Evolutionary conservation across 2,113 vertebrate species (phyloP).

Genomic region (Ptilonorhynchus violaceus): DNA sequence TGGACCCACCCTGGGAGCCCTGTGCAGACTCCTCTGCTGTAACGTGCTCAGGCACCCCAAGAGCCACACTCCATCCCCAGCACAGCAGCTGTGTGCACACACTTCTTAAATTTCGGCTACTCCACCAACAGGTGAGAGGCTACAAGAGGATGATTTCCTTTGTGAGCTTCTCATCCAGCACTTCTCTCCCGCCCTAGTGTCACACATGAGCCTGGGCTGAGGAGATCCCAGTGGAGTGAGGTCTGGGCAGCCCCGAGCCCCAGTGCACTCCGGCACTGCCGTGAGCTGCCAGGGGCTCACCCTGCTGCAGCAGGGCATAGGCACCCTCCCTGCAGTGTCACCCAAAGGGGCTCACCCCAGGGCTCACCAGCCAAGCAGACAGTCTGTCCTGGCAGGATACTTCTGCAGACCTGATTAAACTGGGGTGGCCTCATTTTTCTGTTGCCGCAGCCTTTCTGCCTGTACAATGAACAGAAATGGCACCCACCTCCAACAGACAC

Average conservation of each 20-base stretch:
- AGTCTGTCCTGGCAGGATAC: background rate
- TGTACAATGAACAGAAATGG: background rate
- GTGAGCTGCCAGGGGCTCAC: background rate
- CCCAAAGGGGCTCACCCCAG: background rate
- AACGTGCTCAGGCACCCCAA: background rate
- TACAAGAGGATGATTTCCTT: background rate
- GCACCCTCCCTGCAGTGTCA: background rate
- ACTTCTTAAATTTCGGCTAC: background rate
- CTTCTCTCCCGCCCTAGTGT: rapidly evolving
- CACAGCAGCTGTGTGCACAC: background rate
- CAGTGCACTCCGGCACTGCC: background rate
- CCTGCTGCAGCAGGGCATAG: background rate
- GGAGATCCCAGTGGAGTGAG: rapidly evolving
- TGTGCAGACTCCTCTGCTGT: background rate
- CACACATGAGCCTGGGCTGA: background rate
- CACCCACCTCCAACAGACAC: background rate
- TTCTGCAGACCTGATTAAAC: background rate
- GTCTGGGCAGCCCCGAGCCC: background rate
- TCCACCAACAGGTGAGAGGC: background rate
- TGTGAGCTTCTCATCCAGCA: background rate
- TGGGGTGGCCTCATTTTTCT: background rate
- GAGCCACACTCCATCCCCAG: rapidly evolving
- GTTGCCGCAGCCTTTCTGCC: background rate
- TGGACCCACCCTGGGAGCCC: background rate
- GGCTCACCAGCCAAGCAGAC: background rate